phyloP scores from a whole-genome alignment of 1,140 invertebrate genomes.

The Magallana angulata region DNA sequence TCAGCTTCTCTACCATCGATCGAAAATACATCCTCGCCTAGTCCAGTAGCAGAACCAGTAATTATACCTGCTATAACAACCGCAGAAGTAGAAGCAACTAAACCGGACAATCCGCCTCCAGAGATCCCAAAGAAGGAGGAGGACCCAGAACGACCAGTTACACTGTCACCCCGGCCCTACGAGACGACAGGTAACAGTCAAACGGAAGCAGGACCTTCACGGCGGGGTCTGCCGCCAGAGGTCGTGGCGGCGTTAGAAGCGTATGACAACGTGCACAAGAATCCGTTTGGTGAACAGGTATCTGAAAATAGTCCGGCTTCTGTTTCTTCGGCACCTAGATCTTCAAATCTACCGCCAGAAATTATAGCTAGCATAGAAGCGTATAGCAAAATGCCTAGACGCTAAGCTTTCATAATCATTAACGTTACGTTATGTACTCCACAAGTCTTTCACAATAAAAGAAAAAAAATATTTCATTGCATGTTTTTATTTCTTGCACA shows the following conservation, averaged over 20 bases:
- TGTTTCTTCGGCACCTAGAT: background rate
- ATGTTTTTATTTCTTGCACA: background rate
- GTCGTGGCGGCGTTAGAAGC: slow-evolving; percentile 2
- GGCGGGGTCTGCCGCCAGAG: slow-evolving; percentile 1
- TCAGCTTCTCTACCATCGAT: background rate
- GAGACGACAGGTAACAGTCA: background rate
- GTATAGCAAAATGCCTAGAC: background rate
- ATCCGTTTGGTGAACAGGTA: background rate
- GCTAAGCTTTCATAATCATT: background rate
- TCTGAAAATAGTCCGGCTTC: background rate
- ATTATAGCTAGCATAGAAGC: slow-evolving; percentile 13
- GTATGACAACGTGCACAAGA: background rate
- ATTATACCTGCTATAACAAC: background rate
- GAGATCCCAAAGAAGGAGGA: background rate
- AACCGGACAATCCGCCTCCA: background rate
- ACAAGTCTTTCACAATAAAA: background rate
- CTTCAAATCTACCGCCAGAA: background rate
- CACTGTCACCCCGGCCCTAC: background rate
- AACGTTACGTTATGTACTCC: background rate
- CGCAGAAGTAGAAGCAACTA: background rate
- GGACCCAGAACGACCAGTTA: background rate
- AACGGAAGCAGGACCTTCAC: background rate
- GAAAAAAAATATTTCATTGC: background rate
- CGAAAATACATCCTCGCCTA: background rate
- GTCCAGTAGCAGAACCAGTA: background rate